Conservation (phyloP, 2,888 invertebrate genomes). For the Hyalella azteca region DNA sequence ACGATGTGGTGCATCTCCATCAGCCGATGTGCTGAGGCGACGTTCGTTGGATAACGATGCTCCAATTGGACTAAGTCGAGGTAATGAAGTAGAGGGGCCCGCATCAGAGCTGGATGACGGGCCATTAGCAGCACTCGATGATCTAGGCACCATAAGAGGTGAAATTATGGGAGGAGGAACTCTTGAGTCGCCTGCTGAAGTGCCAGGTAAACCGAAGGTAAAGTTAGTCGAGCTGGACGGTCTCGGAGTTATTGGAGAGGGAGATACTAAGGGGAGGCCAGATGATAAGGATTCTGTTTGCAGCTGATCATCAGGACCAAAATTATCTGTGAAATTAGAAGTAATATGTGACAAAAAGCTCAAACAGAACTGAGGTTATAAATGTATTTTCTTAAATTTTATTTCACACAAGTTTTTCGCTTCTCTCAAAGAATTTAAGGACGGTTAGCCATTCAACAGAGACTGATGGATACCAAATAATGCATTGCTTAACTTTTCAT, state of each 20-base stretch:
- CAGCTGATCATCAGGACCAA: not conserved
- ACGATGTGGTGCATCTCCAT: conserved; percentile 5
- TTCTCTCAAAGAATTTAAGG: no score
- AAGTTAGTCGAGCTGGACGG: not conserved
- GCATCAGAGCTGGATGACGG: not conserved
- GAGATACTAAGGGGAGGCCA: no score
- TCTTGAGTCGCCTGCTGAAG: not conserved
- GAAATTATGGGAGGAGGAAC: conserved; percentile 1
- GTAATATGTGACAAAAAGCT: no score
- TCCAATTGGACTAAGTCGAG: no score
- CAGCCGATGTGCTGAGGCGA: not conserved
- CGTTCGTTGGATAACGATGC: not conserved
- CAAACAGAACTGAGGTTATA: no score
- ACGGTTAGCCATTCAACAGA: no score
- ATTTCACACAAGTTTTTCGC: no score
- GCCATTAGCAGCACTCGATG: not conserved
- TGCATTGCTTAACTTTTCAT: no score
- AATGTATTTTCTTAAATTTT: no score
- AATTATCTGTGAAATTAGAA: conserved; percentile 14
- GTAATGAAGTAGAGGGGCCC: not conserved
- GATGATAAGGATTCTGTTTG: not conserved
- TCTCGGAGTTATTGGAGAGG: not conserved
- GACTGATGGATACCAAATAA: no score
- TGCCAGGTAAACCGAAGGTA: not conserved
- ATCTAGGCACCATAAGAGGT: conserved; percentile 1